Percentiles rank a stretch among this genome's conserved stretches.
These are phyloP conservation scores for Periophthalmus magnuspinnatus DNA, from an alignment of 2,797 vertebrate genomes.

Conservation along the genomic window DNA sequence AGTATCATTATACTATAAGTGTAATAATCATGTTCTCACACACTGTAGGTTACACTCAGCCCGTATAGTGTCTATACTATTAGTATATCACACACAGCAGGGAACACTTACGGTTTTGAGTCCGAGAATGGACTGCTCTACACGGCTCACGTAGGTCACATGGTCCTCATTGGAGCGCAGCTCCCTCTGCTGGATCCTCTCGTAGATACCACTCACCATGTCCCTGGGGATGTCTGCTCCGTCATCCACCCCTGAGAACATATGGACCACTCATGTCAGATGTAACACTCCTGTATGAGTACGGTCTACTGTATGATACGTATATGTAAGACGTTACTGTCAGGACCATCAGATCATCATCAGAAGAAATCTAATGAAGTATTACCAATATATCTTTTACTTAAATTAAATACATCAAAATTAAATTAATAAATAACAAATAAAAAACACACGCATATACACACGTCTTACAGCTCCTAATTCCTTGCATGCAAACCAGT, in stretches of 20 bases:
- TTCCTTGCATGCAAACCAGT: neutral
- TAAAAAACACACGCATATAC: neutral
- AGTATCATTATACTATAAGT: no score
- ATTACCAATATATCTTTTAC: no score
- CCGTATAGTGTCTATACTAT: no score
- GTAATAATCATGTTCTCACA: constrained; percentile 10
- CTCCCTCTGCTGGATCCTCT: constrained; percentile 96
- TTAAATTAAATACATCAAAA: no score
- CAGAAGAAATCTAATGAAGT: no score
- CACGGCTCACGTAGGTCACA: constrained; percentile 96
- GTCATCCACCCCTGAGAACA: constrained; percentile 89
- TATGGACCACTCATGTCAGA: neutral
- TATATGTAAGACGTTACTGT: neutral
- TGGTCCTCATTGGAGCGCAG: constrained; percentile 97
- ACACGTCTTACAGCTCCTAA: neutral
- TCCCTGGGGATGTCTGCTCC: constrained; percentile 97
- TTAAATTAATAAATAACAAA: neutral
- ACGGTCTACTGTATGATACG: neutral
- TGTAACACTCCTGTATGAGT: neutral
- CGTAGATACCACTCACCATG: constrained; percentile 96
- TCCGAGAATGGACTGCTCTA: constrained; percentile 95
- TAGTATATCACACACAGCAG: constrained; percentile 8
- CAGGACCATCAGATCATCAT: no score
- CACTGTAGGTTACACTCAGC: neutral
- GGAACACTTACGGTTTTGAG: constrained; percentile 87